Evolutionary conservation across 2,888 invertebrate genomes (phyloP).

Genomic region (Amphipoea lucens): DNA sequence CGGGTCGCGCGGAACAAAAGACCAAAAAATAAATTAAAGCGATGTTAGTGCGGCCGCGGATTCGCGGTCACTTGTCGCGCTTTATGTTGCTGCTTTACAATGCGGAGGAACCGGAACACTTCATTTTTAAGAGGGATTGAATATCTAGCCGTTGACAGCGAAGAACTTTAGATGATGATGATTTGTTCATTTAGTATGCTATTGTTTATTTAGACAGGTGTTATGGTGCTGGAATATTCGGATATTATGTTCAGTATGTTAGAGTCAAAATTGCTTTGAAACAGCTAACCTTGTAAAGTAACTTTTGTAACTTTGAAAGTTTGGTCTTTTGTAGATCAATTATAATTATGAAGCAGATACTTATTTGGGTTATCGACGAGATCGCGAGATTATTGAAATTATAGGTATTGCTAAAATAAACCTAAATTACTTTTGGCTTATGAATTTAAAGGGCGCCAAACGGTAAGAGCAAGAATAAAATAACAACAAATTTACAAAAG

Average conservation of each 20-base stretch:
- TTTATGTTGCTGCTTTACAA: not conserved
- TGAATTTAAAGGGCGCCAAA: not conserved
- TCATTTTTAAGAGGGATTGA: not conserved
- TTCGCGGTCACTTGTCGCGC: constrained; percentile 3
- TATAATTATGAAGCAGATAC: not conserved
- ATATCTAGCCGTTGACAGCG: not conserved
- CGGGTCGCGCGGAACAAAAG: constrained; percentile 24
- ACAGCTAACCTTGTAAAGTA: not conserved
- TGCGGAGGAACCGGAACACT: not conserved
- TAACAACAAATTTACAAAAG: not conserved
- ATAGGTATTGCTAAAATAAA: not conserved
- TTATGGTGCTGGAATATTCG: not conserved
- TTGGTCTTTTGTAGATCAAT: not conserved
- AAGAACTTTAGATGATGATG: no score
- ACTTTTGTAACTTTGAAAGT: constrained; percentile 5
- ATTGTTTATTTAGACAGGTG: not conserved
- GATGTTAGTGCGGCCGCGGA: constrained; percentile 20
- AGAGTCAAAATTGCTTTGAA: not conserved
- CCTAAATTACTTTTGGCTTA: not conserved
- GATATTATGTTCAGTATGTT: not conserved
- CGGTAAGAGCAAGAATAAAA: not conserved
- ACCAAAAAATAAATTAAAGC: constrained; percentile 25
- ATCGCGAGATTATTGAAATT: not conserved
- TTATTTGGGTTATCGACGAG: not conserved
- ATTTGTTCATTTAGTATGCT: not conserved